Conservation (phyloP, 2,888 invertebrate genomes). For the Netelia virgata region DNA sequence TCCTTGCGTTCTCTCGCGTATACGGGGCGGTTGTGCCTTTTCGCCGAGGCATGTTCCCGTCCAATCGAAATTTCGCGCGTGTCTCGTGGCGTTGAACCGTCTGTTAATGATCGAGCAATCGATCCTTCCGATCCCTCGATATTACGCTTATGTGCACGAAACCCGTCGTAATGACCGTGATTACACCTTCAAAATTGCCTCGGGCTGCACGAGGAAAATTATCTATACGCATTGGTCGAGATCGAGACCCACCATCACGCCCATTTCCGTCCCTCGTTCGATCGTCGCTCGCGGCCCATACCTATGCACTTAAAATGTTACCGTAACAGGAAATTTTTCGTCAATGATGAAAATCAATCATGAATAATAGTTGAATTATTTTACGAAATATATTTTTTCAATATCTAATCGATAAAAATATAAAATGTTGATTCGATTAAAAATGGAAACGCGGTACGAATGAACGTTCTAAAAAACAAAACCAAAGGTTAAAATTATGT, state of each 20-base stretch:
- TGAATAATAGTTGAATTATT: too few relatives aligned
- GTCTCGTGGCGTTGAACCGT: conserved; percentile 16
- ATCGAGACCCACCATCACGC: background rate
- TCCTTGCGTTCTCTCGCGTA: background rate
- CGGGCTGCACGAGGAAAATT: conserved; percentile 11
- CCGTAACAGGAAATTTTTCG: too few relatives aligned
- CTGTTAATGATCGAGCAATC: conserved; percentile 40
- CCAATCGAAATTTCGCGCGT: background rate
- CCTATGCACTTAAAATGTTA: too few relatives aligned
- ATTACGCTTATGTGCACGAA: background rate
- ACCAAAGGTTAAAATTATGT: too few relatives aligned
- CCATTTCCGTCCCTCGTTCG: background rate
- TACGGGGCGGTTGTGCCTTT: conserved; percentile 7
- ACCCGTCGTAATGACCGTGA: conserved; percentile 54
- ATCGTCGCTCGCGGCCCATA: background rate
- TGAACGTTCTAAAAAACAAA: too few relatives aligned
- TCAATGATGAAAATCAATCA: too few relatives aligned
- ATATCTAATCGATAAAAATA: too few relatives aligned
- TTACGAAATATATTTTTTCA: too few relatives aligned
- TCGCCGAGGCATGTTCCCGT: background rate
- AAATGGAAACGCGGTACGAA: too few relatives aligned
- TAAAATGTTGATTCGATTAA: too few relatives aligned
- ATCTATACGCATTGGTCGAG: background rate
- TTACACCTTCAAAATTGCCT: conserved; percentile 57
- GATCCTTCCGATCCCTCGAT: background rate